Conservation (phyloP, 2,888 invertebrate species). For the Scaptomyza caliginosa region DNA sequence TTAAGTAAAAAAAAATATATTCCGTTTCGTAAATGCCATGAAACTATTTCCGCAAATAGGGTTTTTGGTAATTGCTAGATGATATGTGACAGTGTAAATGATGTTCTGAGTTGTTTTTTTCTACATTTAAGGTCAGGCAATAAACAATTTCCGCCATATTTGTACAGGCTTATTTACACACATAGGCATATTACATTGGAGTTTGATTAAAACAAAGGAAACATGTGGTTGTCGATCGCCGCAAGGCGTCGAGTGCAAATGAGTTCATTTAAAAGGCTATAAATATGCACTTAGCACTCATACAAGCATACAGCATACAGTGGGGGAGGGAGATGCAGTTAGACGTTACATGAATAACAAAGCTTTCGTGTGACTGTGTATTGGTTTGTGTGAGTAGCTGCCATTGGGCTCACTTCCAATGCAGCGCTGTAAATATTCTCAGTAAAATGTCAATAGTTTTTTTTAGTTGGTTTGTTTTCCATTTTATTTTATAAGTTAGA, state of each 20-base stretch:
- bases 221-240: conserved; percentile 29
- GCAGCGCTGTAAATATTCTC: conserved; percentile 11
- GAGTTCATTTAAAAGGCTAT: conserved; percentile 75
- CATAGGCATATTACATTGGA: conserved; percentile 19
- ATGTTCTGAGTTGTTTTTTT: not conserved
- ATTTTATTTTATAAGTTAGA: conserved; percentile 52
- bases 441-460: conserved; percentile 7
- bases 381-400: not conserved
- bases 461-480: conserved; percentile 19
- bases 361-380: conserved; percentile 22
- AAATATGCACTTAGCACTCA: conserved; percentile 53
- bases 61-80: not conserved
- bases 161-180: not conserved
- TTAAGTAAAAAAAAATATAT: not conserved
- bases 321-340: conserved; percentile 7
- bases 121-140: conserved; percentile 20
- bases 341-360: conserved; percentile 14
- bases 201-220: conserved; percentile 55
- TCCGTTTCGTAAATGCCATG: not conserved
- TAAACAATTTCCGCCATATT: conserved; percentile 23
- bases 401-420: conserved; percentile 13
- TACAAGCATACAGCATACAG: conserved; percentile 14
- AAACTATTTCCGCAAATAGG: not conserved
- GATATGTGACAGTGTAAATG: no score
- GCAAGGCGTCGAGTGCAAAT: conserved; percentile 62